These are phyloP conservation scores for Phocoena phocoena DNA, from an alignment of 2,113 vertebrate genomes.

Conservation along the genomic window DNA sequence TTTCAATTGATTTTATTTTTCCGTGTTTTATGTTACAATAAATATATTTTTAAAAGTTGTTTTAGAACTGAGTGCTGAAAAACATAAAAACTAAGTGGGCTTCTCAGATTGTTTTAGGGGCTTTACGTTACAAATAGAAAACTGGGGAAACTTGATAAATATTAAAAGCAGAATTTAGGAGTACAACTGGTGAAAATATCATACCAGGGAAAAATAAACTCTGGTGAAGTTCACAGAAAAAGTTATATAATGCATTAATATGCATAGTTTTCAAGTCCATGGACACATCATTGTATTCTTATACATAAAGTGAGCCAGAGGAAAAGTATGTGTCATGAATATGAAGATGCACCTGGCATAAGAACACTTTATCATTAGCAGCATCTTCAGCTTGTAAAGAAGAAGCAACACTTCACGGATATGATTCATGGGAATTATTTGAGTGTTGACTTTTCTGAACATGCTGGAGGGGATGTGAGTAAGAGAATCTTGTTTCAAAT, in stretches of 20 bases:
- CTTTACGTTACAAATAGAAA: not conserved
- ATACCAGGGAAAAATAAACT: not conserved
- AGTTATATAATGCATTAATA: not conserved
- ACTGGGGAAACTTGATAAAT: not conserved
- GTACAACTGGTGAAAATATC: not conserved
- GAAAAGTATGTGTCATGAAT: not conserved
- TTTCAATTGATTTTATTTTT: not conserved
- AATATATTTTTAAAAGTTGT: not conserved
- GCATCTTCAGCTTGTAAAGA: not conserved
- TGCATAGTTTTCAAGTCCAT: not conserved
- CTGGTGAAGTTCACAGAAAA: not conserved
- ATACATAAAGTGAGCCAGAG: not conserved
- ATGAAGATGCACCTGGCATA: not conserved
- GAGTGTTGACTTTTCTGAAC: not conserved
- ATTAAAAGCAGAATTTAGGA: not conserved
- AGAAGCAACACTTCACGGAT: not conserved
- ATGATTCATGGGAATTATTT: constrained; percentile 35
- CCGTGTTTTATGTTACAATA: not conserved
- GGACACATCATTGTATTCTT: not conserved
- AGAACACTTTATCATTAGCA: not conserved
- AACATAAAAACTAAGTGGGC: not conserved
- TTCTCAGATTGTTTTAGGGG: not conserved
- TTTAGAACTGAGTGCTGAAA: not conserved
- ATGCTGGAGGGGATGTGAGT: not conserved
- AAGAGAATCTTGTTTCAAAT: not conserved